A percentile compares a stretch with the other conserved stretches of the same genome.
These are phyloP conservation scores for Phyllotis vaccarum DNA, from an alignment of 2,797 vertebrate species.

Conservation along the genomic window DNA sequence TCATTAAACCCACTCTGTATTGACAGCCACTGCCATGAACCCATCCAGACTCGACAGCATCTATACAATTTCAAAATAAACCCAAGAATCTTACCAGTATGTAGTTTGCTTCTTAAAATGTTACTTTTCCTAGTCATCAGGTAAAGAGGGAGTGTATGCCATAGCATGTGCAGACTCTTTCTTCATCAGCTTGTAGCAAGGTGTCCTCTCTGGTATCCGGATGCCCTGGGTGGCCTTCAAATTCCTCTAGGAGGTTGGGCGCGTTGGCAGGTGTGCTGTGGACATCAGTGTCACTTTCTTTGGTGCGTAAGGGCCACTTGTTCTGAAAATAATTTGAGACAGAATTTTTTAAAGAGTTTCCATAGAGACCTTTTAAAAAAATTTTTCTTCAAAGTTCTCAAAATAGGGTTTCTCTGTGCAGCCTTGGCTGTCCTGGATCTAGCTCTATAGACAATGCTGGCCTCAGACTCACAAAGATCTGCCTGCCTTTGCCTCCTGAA, in stretches of 20 bases:
- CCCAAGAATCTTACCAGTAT: neutral
- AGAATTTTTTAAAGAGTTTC: neutral
- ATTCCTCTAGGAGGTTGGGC: too few species aligned
- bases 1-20: neutral
- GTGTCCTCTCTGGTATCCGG: neutral
- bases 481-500: neutral
- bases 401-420: neutral
- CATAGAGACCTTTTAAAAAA: slow-evolving; percentile 84
- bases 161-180: neutral
- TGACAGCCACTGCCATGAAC: neutral
- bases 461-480: neutral
- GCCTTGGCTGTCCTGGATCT: neutral
- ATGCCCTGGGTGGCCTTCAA: neutral
- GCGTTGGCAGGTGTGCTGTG: neutral
- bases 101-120: neutral
- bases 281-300: neutral
- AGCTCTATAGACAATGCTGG: neutral
- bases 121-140: neutral
- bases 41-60: neutral
- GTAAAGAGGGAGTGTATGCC: too few species aligned
- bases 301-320: neutral
- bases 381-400: too few species aligned
- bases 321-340: neutral
- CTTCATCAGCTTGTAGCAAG: neutral
- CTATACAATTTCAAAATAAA: neutral